A percentile compares a stretch with the other conserved stretches of the same genome.
phyloP scores from a whole-genome alignment of 2,888 invertebrate genomes.

The Salpingus planirostris region DNA sequence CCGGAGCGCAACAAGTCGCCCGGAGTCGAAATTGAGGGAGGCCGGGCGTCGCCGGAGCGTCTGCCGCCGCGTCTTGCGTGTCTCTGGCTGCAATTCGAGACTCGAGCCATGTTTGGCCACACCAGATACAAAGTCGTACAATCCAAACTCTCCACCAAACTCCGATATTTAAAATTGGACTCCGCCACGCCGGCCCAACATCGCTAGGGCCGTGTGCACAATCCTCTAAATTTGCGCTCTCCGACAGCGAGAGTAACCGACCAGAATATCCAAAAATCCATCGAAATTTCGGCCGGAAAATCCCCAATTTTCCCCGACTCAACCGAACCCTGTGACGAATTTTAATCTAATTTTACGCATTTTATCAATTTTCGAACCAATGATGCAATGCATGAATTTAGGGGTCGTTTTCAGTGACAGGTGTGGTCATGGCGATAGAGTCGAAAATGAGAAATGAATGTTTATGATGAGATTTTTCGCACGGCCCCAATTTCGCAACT shows the following conservation, averaged over 20 bases:
- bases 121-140: conserved; percentile 24
- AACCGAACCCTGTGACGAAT: too few relatives aligned
- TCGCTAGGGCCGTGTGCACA: conserved; percentile 26
- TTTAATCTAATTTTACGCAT: too few relatives aligned
- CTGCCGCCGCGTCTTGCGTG: too few relatives aligned
- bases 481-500: conserved; percentile 21
- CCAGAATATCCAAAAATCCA: too few relatives aligned
- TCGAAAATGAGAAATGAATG: background rate
- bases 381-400: background rate
- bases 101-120: conserved; percentile 33
- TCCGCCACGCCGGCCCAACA: conserved; percentile 20
- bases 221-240: conserved; percentile 21
- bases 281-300: too few relatives aligned
- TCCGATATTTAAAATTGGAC: conserved; percentile 20
- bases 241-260: too few relatives aligned
- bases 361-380: too few relatives aligned
- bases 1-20: conserved; percentile 10
- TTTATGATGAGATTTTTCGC: conserved; percentile 15
- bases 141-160: conserved; percentile 18
- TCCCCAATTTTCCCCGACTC: too few relatives aligned
- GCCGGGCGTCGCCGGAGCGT: too few relatives aligned
- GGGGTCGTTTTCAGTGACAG: background rate
- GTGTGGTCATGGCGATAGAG: too few relatives aligned
- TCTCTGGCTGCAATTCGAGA: conserved; percentile 25
- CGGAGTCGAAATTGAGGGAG: too few relatives aligned